Evolutionary conservation across 2,113 vertebrate species (phyloP).

Genomic region (Thalassarche chlororhynchos): DNA sequence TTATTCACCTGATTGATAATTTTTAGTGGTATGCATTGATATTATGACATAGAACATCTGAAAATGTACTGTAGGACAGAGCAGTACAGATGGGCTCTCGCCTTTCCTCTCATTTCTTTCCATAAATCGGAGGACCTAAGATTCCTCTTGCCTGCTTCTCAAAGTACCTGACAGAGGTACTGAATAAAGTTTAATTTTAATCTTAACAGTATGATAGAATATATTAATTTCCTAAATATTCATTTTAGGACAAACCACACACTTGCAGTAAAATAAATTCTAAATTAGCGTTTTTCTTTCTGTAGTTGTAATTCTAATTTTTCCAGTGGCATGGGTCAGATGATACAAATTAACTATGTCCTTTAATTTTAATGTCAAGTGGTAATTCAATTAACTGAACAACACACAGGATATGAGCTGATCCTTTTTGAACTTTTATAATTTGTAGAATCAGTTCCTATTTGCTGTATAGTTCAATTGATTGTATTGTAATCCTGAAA

Average conservation of each 20-base stretch:
- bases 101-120: background rate
- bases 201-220: background rate
- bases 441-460: background rate
- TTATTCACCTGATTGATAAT: background rate
- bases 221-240: background rate
- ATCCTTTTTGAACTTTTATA: background rate
- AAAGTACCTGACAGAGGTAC: background rate
- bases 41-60: background rate
- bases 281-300: background rate
- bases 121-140: background rate
- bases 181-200: background rate
- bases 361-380: constrained; percentile 11
- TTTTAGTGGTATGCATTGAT: background rate
- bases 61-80: background rate
- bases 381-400: constrained; percentile 12
- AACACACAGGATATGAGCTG: background rate
- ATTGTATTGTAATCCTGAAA: background rate
- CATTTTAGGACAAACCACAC: background rate
- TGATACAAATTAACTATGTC: background rate
- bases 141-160: background rate
- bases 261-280: background rate
- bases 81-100: background rate
- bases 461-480: background rate
- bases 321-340: background rate
- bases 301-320: background rate